These are phyloP conservation scores for Corythornis cristatus DNA, from an alignment of 2,113 vertebrate genomes.

Conservation along the genomic window DNA sequence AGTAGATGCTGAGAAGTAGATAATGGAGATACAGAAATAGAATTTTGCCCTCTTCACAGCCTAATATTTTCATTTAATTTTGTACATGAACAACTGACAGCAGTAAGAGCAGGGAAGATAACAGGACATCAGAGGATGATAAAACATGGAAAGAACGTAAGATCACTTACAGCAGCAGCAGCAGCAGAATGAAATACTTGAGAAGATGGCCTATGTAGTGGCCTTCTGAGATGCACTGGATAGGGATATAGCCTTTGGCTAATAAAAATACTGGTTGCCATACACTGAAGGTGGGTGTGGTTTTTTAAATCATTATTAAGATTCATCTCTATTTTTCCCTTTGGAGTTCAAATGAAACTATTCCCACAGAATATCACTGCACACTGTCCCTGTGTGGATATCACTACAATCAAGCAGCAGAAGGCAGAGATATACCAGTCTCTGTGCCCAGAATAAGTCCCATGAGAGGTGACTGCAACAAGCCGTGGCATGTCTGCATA, in stretches of 20 bases:
- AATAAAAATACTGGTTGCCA: neutral
- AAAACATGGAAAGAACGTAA: neutral
- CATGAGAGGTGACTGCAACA: neutral
- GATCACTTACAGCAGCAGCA: neutral
- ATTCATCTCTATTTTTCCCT: neutral
- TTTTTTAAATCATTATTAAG: neutral
- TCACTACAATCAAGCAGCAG: neutral
- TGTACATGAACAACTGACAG: neutral
- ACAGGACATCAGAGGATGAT: neutral
- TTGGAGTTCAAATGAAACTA: neutral
- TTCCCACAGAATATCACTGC: neutral
- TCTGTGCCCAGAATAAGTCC: neutral
- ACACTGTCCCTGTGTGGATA: neutral
- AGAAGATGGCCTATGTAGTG: neutral
- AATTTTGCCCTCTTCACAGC: neutral
- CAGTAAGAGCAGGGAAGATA: neutral
- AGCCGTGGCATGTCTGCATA: neutral
- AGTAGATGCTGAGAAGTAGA: neutral
- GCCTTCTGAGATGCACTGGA: neutral
- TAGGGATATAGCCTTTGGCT: neutral
- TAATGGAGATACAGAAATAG: neutral
- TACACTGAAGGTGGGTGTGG: neutral
- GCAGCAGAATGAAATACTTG: neutral
- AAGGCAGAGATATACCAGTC: neutral
- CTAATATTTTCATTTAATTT: neutral